Evolutionary conservation across 2,113 vertebrate genomes (phyloP), one percentile per base, ranked within the genome.

Genomic region (Hypocryptadius cinnamomeus): DNA sequence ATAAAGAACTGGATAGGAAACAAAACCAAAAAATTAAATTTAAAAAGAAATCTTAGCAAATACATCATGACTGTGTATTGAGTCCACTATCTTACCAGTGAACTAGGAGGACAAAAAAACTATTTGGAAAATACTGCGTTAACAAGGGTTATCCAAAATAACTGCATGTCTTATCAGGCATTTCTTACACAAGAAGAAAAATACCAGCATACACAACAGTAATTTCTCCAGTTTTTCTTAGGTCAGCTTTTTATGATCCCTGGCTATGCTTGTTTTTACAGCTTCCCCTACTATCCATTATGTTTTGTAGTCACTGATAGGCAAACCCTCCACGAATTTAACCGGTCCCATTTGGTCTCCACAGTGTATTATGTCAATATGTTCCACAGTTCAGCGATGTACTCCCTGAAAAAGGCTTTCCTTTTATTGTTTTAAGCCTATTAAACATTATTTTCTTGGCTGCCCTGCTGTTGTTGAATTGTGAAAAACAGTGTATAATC

Each of bases 401-500:
- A 44, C 51, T 74, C 53, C 77, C 83, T 70, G 42, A 86, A 94
- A 88, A 92, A 44, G 50, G 13, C 23, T 78, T 85, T 80, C 11
- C 30, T 90, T 94, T 93, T 71, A 78, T 68, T 83, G 60, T 83
- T 95, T 88, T 86, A 92, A 94, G 69, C 51, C 35, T 78, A 83
- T 66, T 85, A 71, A n/a, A 92, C 47, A 28, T 66, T 80, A 83
- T 90, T 90, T 90, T 83, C 76, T 88, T 90, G 79, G 60, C 82
- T 88, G 35, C 33, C 27, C 64, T 91, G 39, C 35, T 95, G 79
- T 65, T 87, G 74, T 57, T 77, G 42, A 59, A 88, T 91, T 2
- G 0, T 90, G 51, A 71, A 85, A 92, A 93, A 66, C 39, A 90
- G 28, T 71, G 83, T 92, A 91, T 66, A 95, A 96, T 96, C 96